A percentile compares a stretch with the other conserved stretches of the same genome.
phyloP scores from a whole-genome alignment of 2,797 vertebrate genomes.

The Lagodon rhomboides region DNA sequence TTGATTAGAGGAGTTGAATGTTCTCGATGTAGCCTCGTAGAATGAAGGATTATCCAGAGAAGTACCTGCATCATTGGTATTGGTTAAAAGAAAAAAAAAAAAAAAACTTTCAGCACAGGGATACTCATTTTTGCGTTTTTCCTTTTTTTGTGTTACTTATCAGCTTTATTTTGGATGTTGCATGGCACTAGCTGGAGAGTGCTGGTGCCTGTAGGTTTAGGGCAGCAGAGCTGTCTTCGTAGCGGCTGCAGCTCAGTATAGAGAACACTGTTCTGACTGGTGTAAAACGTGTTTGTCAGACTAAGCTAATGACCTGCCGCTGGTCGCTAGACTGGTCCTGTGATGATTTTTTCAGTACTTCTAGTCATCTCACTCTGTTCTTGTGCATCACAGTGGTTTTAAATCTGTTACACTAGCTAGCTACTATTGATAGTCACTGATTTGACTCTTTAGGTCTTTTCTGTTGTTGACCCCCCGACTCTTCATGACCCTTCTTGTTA shows the following conservation, averaged over 20 bases:
- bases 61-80: conserved; percentile 37
- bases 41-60: conserved; percentile 44
- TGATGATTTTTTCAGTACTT: conserved; percentile 70
- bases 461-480: conserved; percentile 21
- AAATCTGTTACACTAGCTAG: conserved; percentile 68
- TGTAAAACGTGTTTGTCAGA: conserved; percentile 70
- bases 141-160: conserved; percentile 39
- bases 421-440: conserved; percentile 62
- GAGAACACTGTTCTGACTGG: conserved; percentile 67
- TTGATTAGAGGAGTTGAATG: conserved; percentile 53
- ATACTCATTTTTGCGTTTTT: conserved; percentile 35
- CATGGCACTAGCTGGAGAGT: conserved; percentile 70
- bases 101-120: conserved; percentile 57
- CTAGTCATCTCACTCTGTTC: conserved; percentile 70
- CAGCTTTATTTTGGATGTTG: conserved; percentile 77
- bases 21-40: conserved; percentile 50
- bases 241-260: conserved; percentile 68
- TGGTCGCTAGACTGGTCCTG: conserved; percentile 72
- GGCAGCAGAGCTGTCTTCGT: conserved; percentile 73
- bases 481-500: conserved; percentile 26
- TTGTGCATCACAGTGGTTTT: conserved; percentile 73
- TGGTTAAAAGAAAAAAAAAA: not conserved
- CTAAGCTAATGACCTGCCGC: conserved; percentile 67
- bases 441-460: conserved; percentile 30
- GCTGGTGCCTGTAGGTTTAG: conserved; percentile 64